Evolutionary conservation across 2,113 vertebrate genomes (phyloP).

Genomic region (Corythoichthys intestinalis): DNA sequence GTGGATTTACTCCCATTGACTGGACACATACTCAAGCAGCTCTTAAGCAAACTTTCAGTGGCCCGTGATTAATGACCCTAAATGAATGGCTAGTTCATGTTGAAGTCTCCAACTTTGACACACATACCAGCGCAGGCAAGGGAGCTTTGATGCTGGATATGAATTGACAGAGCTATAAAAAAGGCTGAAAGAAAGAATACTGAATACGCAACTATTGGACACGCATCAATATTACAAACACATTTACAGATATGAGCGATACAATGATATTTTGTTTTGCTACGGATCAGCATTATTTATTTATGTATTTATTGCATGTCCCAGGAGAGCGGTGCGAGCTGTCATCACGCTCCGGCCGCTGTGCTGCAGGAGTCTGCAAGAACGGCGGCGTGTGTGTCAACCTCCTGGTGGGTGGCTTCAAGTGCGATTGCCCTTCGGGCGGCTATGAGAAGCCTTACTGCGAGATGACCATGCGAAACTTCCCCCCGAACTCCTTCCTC

Average conservation of each 20-base stretch:
- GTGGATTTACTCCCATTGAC: slow-evolving; percentile 19
- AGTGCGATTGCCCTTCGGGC: slow-evolving; percentile 84
- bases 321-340: slow-evolving; percentile 86
- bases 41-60: slow-evolving; percentile 31
- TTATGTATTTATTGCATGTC: slow-evolving; percentile 11
- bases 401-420: slow-evolving; percentile 90
- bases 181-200: background rate
- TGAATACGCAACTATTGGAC: background rate
- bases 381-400: slow-evolving; percentile 90
- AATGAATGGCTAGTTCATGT: slow-evolving; percentile 45
- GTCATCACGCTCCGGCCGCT: slow-evolving; percentile 84
- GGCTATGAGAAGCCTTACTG: slow-evolving; percentile 90
- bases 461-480: slow-evolving; percentile 88
- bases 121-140: slow-evolving; percentile 46
- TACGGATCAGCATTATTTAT: slow-evolving; percentile 1
- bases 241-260: background rate
- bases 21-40: slow-evolving; percentile 9
- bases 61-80: slow-evolving; percentile 42
- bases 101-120: slow-evolving; percentile 53
- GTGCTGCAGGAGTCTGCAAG: slow-evolving; percentile 80
- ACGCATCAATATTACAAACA: slow-evolving; percentile 28
- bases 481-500: slow-evolving; percentile 84
- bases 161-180: background rate
- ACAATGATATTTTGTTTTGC: no score
- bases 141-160: slow-evolving; percentile 1